Evolutionary conservation across 1,140 invertebrate genomes (phyloP), one percentile per base, ranked within the genome.

Genomic region (Bactericera cockerelli): DNA sequence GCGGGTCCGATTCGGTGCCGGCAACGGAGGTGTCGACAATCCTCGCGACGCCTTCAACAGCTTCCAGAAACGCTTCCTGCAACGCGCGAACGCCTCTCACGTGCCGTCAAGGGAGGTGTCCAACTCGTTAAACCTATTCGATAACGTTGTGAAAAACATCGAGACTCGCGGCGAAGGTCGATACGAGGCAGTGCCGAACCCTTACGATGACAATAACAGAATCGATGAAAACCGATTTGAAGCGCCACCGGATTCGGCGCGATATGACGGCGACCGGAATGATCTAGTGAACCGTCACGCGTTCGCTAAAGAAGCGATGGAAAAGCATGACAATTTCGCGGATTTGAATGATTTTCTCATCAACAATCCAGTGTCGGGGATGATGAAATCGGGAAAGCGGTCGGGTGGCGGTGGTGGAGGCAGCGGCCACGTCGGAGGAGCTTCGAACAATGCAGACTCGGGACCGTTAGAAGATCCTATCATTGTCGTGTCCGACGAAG

Each of bases 41-140:
- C 75, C 13, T 78, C 82, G 65, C 74, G 77, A 24, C 2, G 78
- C 81, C 0, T 83, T 82, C 65, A 79, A 80, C 38, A 81, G 79
- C 61, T 87, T 87, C 70, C 76, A 81, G 64, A 79, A 84, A 63
- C 78, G 83, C 65, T 83, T 86, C 68, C 72, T 86, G 21, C 83
- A 86, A 65, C 80, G 81, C 68, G 81, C 76, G 26, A 72, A 75
- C 66, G 76, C 74, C 71, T 73, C 64, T 60, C 22, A 14, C 2
- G 58, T 54, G 8, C 26, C 42, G 42, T 49, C 42, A 4, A 49
- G 19, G 19, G 42, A 49, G 22, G 19, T 49, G 3, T 49, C 42
- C n/a, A 49, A 49, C 22, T 49, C 42, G 22, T n/a, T 49, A n/a
- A 49, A 49, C 22, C 22, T 49, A 6, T 49, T 49, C 42, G 42